phyloP scores from a whole-genome alignment of 2,888 invertebrate genomes.

The Cryptus armator region DNA sequence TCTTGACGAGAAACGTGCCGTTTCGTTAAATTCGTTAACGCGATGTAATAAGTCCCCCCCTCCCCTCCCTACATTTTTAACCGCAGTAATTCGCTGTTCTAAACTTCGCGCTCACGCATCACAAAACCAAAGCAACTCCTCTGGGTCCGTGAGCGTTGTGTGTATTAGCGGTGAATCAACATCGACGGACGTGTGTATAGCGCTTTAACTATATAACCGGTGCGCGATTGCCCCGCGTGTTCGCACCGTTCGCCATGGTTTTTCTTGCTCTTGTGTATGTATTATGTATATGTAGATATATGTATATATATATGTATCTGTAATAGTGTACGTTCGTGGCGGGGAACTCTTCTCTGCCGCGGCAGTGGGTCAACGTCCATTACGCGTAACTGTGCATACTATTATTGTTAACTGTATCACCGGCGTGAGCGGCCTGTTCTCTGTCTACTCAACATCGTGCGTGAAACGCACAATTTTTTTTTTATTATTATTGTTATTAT shows the following conservation, averaged over 20 bases:
- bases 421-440: conserved; percentile 43
- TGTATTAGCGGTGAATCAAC: conserved; percentile 26
- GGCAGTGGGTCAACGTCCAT: conserved; percentile 70
- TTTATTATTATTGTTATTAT: neutral
- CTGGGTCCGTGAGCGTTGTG: neutral
- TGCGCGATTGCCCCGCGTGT: conserved; percentile 45
- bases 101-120: conserved; percentile 28
- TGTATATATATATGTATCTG: conserved; percentile 17
- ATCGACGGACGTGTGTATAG: conserved; percentile 5
- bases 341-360: conserved; percentile 29
- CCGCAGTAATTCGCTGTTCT: conserved; percentile 16
- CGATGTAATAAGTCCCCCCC: conserved; percentile 5
- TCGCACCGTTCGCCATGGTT: conserved; percentile 23
- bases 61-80: neutral
- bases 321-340: conserved; percentile 37
- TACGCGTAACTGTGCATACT: conserved; percentile 70
- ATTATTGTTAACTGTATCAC: conserved; percentile 71
- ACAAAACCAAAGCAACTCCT: conserved; percentile 6
- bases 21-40: conserved; percentile 54
- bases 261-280: neutral
- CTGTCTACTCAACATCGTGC: neutral
- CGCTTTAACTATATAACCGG: conserved; percentile 17
- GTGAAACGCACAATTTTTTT: neutral
- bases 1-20: conserved; percentile 40
- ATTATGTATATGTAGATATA: conserved; percentile 5